phyloP scores from a whole-genome alignment of 2,113 vertebrate species.

The Gavia stellata region DNA sequence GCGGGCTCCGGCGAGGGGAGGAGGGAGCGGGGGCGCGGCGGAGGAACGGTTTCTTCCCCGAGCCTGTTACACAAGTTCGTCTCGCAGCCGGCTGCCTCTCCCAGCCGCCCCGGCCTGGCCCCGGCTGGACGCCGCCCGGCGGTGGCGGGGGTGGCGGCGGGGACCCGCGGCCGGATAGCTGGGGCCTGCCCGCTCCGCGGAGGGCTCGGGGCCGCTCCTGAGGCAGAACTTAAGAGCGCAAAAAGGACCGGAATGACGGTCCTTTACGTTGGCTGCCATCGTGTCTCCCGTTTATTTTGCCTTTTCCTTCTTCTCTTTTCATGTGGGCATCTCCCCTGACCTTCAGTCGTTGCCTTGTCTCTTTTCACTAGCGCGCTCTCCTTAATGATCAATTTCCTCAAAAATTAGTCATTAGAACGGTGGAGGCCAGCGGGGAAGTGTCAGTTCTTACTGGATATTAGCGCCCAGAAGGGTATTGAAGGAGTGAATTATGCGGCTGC shows the following conservation, averaged over 20 bases:
- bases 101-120: neutral
- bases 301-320: neutral
- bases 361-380: neutral
- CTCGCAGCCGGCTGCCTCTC: neutral
- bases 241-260: accelerated
- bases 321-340: accelerated
- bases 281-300: no score
- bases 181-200: neutral
- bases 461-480: accelerated
- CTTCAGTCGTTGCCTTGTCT: accelerated
- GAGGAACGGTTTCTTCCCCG: neutral
- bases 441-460: accelerated
- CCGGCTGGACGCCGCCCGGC: neutral
- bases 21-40: neutral
- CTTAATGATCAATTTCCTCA: no score
- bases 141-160: neutral
- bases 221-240: accelerated
- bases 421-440: accelerated
- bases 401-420: accelerated
- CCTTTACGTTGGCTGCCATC: accelerated
- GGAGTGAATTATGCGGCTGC: neutral
- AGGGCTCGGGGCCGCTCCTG: neutral
- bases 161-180: neutral
- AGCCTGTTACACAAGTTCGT: neutral
- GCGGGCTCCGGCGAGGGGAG: neutral